Evolutionary conservation across 1,140 invertebrate species (phyloP).

Genomic region (Calliphora vicina): DNA sequence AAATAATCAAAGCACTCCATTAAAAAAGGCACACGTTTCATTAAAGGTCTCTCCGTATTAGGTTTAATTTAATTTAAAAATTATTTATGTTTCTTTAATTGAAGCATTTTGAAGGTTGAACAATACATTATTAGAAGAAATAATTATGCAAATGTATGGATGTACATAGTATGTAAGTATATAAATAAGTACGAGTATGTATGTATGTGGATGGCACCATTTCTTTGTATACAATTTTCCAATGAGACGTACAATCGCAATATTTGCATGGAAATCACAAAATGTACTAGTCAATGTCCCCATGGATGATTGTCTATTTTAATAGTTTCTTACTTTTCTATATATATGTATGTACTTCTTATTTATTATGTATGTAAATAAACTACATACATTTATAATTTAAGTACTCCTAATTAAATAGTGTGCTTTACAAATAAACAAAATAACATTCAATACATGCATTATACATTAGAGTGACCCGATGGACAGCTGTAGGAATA

Average conservation of each 20-base stretch:
- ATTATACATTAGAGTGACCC: no score
- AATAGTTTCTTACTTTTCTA: neutral
- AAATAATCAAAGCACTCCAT: slow-evolving; percentile 22
- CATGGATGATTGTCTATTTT: neutral
- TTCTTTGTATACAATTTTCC: neutral
- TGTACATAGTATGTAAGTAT: neutral
- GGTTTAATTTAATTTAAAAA: neutral
- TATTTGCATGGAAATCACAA: neutral
- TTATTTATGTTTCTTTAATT: neutral
- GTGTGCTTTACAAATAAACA: neutral
- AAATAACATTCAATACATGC: no score
- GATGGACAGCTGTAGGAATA: no score
- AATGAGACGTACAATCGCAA: neutral
- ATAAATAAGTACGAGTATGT: neutral
- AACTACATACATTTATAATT: neutral
- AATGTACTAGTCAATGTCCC: neutral
- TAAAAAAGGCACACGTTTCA: slow-evolving; percentile 40
- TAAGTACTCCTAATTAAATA: neutral
- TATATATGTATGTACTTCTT: no score
- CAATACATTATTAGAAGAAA: neutral
- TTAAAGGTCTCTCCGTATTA: slow-evolving; percentile 35
- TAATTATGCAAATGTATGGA: neutral
- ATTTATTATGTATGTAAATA: no score
- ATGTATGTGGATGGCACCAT: slow-evolving; percentile 1
- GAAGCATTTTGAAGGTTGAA: neutral